These are phyloP conservation scores for Oryzias melastigma DNA, from an alignment of 2,113 vertebrate genomes.

Conservation along the genomic window DNA sequence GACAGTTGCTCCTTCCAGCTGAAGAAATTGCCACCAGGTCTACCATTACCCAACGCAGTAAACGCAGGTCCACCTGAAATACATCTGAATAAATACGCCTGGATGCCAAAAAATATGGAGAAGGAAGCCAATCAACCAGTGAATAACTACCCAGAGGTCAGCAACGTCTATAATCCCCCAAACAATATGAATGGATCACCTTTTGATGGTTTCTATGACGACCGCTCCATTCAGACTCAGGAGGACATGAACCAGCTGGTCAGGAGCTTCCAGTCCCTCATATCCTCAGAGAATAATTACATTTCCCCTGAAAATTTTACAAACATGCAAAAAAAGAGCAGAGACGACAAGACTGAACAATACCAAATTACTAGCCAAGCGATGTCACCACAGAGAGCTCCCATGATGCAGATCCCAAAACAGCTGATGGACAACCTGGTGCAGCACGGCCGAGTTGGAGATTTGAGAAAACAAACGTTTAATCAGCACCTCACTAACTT, in stretches of 20 bases:
- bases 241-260: constrained; percentile 62
- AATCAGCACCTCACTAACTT: background rate
- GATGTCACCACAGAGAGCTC: constrained; percentile 36
- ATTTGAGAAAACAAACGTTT: constrained; percentile 25
- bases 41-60: constrained; percentile 34
- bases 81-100: constrained; percentile 35
- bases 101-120: constrained; percentile 26
- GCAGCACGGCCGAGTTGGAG: constrained; percentile 38
- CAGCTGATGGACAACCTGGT: constrained; percentile 41
- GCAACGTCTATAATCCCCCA: constrained; percentile 36
- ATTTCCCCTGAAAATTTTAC: constrained; percentile 34
- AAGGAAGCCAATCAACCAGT: constrained; percentile 19
- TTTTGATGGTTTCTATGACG: constrained; percentile 44
- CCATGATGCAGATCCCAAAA: constrained; percentile 44
- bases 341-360: constrained; percentile 50
- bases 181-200: constrained; percentile 33
- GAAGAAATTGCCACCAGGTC: constrained; percentile 58
- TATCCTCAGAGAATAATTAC: constrained; percentile 38
- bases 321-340: constrained; percentile 51
- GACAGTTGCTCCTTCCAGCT: constrained; percentile 17
- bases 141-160: constrained; percentile 41
- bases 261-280: constrained; percentile 54
- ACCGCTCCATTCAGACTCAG: constrained; percentile 32
- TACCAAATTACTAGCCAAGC: constrained; percentile 48
- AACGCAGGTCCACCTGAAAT: constrained; percentile 39